Evolutionary conservation across 2,797 vertebrate species (phyloP), one percentile per base, ranked within the genome.

Genomic region (Macrochelys suwanniensis): DNA sequence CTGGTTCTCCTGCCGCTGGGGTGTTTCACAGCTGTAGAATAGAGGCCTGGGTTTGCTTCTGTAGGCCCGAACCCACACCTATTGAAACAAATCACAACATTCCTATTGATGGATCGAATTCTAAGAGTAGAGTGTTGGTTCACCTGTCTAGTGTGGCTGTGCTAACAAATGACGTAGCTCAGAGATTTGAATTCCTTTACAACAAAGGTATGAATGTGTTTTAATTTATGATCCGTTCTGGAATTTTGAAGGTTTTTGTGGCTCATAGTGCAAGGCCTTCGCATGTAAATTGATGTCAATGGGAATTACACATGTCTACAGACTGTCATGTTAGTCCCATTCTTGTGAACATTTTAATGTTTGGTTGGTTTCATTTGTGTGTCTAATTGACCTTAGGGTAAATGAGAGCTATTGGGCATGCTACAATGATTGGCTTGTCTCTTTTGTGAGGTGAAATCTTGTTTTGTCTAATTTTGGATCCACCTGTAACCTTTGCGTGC

Each of bases 401-500:
- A 92, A 89, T 93, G 81, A 89, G 50, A 92, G 93, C 77, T 74
- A 71, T 54, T 81, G 80, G 90, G 37, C 21, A 17, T 17, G 17
- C 33, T 65, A 33, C 59, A 65, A 17, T 65, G 31, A 65, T 17
- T 65, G 59, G 15, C 31, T n/a, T 65, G 59, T n/a, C 33, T 65
- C 59, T 65, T 74, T 90, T 1, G 4, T 59, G 82, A 54, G 42
- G 11, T 10, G 71, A 87, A 85, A 26, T 47, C 95, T 81, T 94
- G 79, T 89, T 90, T 54, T 93, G 79, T 94, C 96, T 89, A 90
- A 85, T 95, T 97, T 86, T 95, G 91, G 96, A 94, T 81, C 33
- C 54, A 1, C 92, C 86, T 0, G 7, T 93, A 82, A 94, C 89
- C 78, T 81, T 37, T 31, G 79, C 91, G 94, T 96, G 95, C 92